These are phyloP conservation scores for Ectemnius lituratus DNA, from an alignment of 2,888 invertebrate species.

Conservation along the genomic window DNA sequence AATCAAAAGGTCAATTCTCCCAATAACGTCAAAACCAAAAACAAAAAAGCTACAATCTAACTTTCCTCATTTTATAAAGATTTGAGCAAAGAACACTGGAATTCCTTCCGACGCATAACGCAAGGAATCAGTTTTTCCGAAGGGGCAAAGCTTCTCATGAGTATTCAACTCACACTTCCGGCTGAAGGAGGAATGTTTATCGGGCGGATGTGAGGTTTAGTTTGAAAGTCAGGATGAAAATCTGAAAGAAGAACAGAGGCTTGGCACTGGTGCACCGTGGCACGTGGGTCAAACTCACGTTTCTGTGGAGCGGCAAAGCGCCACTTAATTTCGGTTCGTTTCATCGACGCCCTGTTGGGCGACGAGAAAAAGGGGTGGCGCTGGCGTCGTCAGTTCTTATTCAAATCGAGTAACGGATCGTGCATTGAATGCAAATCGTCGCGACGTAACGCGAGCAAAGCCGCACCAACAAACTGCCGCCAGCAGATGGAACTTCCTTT, in stretches of 20 bases:
- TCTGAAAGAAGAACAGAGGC: no score
- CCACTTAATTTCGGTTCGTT: constrained; percentile 48
- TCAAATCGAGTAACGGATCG: constrained; percentile 60
- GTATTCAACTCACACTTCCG: no score
- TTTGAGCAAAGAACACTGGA: no score
- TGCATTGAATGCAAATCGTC: constrained; percentile 60
- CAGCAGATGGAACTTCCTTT: constrained; percentile 18
- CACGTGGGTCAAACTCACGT: constrained; percentile 36
- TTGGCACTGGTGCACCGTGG: not conserved
- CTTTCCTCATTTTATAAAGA: no score
- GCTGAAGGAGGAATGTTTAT: not conserved
- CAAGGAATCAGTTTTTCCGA: no score
- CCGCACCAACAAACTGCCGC: constrained; percentile 12
- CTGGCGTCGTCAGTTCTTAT: constrained; percentile 47
- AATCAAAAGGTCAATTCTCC: no score
- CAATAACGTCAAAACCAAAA: no score
- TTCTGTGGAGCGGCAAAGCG: constrained; percentile 11
- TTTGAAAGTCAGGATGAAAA: not conserved
- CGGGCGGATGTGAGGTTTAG: not conserved
- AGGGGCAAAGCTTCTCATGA: no score
- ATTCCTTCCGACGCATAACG: no score
- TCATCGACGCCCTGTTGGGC: constrained; percentile 8
- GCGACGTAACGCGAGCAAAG: constrained; percentile 55
- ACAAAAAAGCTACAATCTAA: no score
- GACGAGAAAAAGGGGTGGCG: constrained; percentile 12